Evolutionary conservation across 2,113 vertebrate genomes (phyloP), one percentile per base, ranked within the genome.

Genomic region (Microcebus ravelobensis): DNA sequence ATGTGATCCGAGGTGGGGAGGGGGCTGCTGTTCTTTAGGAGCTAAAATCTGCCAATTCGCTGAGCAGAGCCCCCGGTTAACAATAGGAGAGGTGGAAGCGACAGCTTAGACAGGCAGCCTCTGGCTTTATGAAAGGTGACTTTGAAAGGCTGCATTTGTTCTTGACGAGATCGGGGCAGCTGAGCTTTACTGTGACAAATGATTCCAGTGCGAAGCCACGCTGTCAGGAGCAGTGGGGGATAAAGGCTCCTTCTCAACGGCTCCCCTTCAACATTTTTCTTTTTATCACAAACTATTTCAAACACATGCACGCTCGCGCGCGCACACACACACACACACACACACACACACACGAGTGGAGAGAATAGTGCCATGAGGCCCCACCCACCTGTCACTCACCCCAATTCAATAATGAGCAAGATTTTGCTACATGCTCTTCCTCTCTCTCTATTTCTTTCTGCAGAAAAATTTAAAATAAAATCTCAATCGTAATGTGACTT

Each of bases 61-160:
- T 36, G 59, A 74, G 67, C 71, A 31, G 81, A 85, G 82, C 48
- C 65, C 77, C 76, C n/a, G 31, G 63, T 10, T 52, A 50, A 42
- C 79, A 59, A 36, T 2, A 67, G 80, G 73, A 81, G 88, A 34
- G 76, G 42, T 0, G 15, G 91, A 18, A 25, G 71, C 1, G 0
- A 13, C 59, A 8, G 55, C 18, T 21, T 45, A 23, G 87, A 89
- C 45, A 65, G 8, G 13, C 2, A 20, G 90, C 90, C 90, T 87
- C 83, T 31, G 83, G 68, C 63, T 94, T 67, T 42, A 5, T 0
- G 25, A 65, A 91, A 93, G 97, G 96, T 94, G 96, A 95, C 96
- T 96, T 95, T 96, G 96, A 91, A 93, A 73, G 55, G 89, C 86
- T 25, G 45, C 13, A 0, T 70, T 87, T 84, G 95, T 91, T 92